Evolutionary conservation across 1,140 invertebrate genomes (phyloP).

Genomic region (Psix sp.): DNA sequence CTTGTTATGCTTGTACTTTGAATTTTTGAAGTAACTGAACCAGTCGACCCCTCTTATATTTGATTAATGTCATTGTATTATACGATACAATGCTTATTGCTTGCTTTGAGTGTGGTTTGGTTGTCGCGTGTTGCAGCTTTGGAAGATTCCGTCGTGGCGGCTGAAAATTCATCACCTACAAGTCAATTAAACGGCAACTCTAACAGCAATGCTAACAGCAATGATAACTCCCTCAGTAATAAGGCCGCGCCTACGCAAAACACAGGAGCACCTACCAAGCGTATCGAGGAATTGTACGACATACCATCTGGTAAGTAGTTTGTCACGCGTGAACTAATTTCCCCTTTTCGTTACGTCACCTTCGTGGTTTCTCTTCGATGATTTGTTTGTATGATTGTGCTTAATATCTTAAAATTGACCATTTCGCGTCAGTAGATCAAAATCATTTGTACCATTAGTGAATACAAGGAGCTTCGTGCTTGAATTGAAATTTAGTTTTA

Average conservation of each 20-base stretch:
- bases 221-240: conserved; percentile 76
- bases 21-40: conserved; percentile 19
- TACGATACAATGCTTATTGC: conserved; percentile 56
- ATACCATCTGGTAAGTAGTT: conserved; percentile 87
- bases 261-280: conserved; percentile 72
- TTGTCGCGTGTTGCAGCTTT: conserved; percentile 71
- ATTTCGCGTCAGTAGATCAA: too few relatives aligned
- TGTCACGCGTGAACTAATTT: conserved; percentile 51
- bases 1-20: conserved; percentile 28
- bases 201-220: conserved; percentile 75
- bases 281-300: conserved; percentile 87
- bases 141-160: conserved; percentile 62
- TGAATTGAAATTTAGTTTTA: too few relatives aligned
- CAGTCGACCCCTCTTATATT: conserved; percentile 10
- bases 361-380: conserved; percentile 20
- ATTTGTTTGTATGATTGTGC: too few relatives aligned
- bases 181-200: conserved; percentile 75
- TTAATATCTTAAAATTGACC: too few relatives aligned
- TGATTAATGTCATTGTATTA: conserved; percentile 35
- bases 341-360: conserved; percentile 46
- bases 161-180: conserved; percentile 69
- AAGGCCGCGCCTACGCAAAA: conserved; percentile 72
- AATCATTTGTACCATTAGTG: too few relatives aligned
- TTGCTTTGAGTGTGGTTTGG: conserved; percentile 70
- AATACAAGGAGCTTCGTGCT: too few relatives aligned